These are phyloP conservation scores for Sinonovacula constricta DNA, from an alignment of 1,140 invertebrate species.

Conservation along the genomic window DNA sequence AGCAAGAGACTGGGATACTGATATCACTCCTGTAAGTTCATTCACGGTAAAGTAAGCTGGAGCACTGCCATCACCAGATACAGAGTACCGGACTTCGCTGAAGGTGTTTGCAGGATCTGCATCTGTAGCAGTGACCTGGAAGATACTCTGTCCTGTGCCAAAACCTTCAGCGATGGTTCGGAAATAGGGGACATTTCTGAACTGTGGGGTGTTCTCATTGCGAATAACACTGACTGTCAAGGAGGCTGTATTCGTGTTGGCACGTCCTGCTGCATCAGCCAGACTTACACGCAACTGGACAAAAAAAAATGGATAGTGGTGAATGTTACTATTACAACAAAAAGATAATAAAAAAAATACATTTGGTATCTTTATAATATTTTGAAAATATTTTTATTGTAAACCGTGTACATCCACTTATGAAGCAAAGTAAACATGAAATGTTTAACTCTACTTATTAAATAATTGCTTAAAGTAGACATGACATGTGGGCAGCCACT, in stretches of 20 bases:
- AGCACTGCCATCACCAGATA: constrained; percentile 66
- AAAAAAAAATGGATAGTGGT: too few relatives aligned
- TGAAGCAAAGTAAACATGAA: too few relatives aligned
- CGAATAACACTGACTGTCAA: constrained; percentile 65
- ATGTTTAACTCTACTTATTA: too few relatives aligned
- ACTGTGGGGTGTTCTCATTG: constrained; percentile 61
- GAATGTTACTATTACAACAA: too few relatives aligned
- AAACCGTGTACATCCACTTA: too few relatives aligned
- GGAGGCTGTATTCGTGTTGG: constrained; percentile 50
- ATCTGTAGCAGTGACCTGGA: constrained; percentile 52
- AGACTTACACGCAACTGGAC: constrained; percentile 32
- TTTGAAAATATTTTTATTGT: too few relatives aligned
- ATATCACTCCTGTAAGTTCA: constrained; percentile 80
- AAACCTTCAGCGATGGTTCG: constrained; percentile 43
- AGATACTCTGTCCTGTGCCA: constrained; percentile 16
- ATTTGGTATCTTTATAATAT: too few relatives aligned
- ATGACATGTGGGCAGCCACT: too few relatives aligned
- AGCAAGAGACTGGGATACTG: constrained; percentile 40
- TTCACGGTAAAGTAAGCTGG: constrained; percentile 86
- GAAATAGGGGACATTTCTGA: constrained; percentile 57
- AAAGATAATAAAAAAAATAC: too few relatives aligned
- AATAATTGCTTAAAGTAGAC: too few relatives aligned
- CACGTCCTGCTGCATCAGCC: constrained; percentile 22
- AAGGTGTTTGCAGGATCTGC: constrained; percentile 59
- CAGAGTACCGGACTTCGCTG: constrained; percentile 30